Evolutionary conservation across 2,888 invertebrate genomes (phyloP).

Genomic region (Ennomos quercinarius): DNA sequence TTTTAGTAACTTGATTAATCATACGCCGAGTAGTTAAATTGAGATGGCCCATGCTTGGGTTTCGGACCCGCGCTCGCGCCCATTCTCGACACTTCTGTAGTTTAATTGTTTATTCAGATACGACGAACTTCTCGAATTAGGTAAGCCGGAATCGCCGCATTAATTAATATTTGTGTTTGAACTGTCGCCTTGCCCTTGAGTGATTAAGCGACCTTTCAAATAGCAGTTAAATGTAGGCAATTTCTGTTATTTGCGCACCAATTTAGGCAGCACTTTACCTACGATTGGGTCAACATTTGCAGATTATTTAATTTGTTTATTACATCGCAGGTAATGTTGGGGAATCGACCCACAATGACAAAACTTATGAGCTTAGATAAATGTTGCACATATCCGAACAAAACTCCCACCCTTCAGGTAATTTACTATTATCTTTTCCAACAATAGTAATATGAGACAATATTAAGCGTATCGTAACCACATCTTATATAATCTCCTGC

Average conservation of each 20-base stretch:
- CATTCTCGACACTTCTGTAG: conserved; percentile 62
- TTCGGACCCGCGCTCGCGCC: conserved; percentile 41
- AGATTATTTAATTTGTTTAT: conserved; percentile 46
- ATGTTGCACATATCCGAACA: conserved; percentile 6
- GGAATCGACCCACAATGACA: not conserved
- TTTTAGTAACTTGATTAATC: conserved; percentile 30
- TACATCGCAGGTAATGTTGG: conserved; percentile 3
- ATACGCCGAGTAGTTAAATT: conserved; percentile 37
- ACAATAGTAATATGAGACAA: conserved; percentile 78
- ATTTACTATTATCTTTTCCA: conserved; percentile 59
- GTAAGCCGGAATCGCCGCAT: conserved; percentile 77
- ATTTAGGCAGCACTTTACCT: conserved; percentile 50
- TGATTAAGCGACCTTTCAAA: conserved; percentile 80
- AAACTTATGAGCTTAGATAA: not conserved
- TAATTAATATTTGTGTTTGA: conserved; percentile 84
- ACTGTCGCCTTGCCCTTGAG: conserved; percentile 78
- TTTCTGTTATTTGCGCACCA: conserved; percentile 69
- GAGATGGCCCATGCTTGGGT: conserved; percentile 33
- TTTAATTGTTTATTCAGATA: conserved; percentile 82
- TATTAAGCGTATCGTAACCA: conserved; percentile 77
- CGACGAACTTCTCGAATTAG: conserved; percentile 79
- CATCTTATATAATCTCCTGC: conserved; percentile 70
- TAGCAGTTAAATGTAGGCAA: conserved; percentile 73
- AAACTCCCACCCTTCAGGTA: conserved; percentile 42
- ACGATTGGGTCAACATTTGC: conserved; percentile 48